phyloP scores from a whole-genome alignment of 2,888 invertebrate species.

The Ectemnius continuus region DNA sequence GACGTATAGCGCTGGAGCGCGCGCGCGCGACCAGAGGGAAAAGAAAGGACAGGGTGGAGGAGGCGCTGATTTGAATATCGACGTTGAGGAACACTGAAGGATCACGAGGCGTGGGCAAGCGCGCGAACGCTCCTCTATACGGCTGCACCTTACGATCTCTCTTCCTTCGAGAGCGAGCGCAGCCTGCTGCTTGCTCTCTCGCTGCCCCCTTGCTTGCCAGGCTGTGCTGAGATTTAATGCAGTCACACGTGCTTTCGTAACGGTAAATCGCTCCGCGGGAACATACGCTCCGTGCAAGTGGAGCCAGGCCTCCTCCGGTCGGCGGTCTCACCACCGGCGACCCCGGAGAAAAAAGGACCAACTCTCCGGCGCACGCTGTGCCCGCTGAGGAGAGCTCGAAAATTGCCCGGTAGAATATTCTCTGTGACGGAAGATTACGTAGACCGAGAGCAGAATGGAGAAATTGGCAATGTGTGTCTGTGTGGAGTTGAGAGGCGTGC shows the following conservation, averaged over 20 bases:
- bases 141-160: constrained; percentile 65
- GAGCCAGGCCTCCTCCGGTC: constrained; percentile 13
- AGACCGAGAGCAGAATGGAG: no score
- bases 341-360: neutral
- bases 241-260: constrained; percentile 60
- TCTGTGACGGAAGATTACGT: no score
- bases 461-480: no score
- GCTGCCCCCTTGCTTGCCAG: neutral
- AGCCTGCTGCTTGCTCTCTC: constrained; percentile 10
- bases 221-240: constrained; percentile 55
- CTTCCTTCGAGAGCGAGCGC: constrained; percentile 32
- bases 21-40: constrained; percentile 18
- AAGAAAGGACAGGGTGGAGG: constrained; percentile 57
- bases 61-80: constrained; percentile 68
- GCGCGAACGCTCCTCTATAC: constrained; percentile 23
- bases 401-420: neutral
- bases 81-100: constrained; percentile 67
- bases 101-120: constrained; percentile 66
- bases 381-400: neutral
- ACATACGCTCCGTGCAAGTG: constrained; percentile 39
- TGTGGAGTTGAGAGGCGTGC: neutral
- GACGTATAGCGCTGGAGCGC: constrained; percentile 41
- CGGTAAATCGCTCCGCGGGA: constrained; percentile 51
- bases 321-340: constrained; percentile 14
- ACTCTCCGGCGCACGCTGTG: neutral